Evolutionary conservation across 2,113 vertebrate genomes (phyloP).

Genomic region (Girardinichthys multiradiatus): DNA sequence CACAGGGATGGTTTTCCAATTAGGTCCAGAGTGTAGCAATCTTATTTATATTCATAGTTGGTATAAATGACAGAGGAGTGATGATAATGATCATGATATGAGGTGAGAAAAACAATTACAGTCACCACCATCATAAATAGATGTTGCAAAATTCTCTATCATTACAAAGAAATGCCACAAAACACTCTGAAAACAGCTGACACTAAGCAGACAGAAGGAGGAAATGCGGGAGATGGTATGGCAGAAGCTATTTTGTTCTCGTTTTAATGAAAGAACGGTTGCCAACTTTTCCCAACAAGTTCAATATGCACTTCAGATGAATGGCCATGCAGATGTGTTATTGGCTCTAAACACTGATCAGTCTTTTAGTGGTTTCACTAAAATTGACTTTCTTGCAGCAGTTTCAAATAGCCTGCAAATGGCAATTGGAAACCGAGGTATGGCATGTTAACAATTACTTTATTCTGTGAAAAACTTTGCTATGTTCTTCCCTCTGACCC

Average conservation of each 20-base stretch:
- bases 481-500: background rate
- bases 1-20: slow-evolving; percentile 67
- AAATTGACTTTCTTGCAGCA: slow-evolving; percentile 55
- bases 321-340: slow-evolving; percentile 61
- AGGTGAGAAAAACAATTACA: slow-evolving; percentile 73
- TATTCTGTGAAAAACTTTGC: slow-evolving; percentile 28
- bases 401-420: slow-evolving; percentile 51
- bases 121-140: slow-evolving; percentile 66
- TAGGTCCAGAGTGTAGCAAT: slow-evolving; percentile 45
- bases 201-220: slow-evolving; percentile 10
- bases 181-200: slow-evolving; percentile 25
- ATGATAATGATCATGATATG: slow-evolving; percentile 71
- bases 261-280: slow-evolving; percentile 50
- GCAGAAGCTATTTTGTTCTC: slow-evolving; percentile 28
- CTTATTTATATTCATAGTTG: slow-evolving; percentile 73
- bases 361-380: slow-evolving; percentile 65
- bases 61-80: slow-evolving; percentile 68
- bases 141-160: slow-evolving; percentile 64
- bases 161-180: slow-evolving; percentile 56
- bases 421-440: slow-evolving; percentile 46
- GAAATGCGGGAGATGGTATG: background rate
- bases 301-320: slow-evolving; percentile 66
- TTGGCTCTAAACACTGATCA: slow-evolving; percentile 65
- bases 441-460: slow-evolving; percentile 58
- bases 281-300: slow-evolving; percentile 62